phyloP scores from a whole-genome alignment of 2,797 vertebrate genomes.

The Dendrocincla fuliginosa region DNA sequence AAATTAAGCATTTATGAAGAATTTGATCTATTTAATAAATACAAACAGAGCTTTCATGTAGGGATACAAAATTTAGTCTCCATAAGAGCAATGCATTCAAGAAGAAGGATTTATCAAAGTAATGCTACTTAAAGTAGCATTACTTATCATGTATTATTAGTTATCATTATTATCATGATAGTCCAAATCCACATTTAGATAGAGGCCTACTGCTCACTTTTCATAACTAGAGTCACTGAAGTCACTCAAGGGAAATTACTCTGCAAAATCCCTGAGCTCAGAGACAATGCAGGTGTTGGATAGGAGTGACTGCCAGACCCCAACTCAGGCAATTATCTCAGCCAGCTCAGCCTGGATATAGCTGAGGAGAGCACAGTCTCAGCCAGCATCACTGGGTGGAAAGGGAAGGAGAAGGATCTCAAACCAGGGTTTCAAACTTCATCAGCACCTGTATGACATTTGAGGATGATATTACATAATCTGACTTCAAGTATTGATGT shows the following conservation, averaged over 20 bases:
- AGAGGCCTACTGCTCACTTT: not conserved
- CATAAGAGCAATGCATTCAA: not conserved
- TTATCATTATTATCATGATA: too few relatives aligned
- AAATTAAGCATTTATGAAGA: constrained; percentile 1
- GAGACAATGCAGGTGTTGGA: not conserved
- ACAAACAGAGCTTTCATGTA: not conserved
- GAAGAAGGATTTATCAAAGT: not conserved
- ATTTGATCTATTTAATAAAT: constrained; percentile 26
- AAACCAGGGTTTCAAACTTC: not conserved
- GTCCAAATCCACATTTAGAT: not conserved
- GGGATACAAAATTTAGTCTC: not conserved
- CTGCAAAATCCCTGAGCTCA: not conserved
- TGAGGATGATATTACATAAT: not conserved
- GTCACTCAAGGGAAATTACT: constrained; percentile 21
- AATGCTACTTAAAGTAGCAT: not conserved
- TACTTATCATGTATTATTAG: too few relatives aligned
- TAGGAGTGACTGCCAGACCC: not conserved
- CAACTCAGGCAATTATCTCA: not conserved
- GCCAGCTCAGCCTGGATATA: not conserved
- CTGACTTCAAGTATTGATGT: not conserved
- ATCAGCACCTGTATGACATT: not conserved
- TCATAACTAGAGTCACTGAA: not conserved
- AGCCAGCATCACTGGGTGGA: not conserved
- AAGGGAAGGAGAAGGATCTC: rapidly evolving
- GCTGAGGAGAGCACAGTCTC: rapidly evolving